A percentile compares a stretch with the other conserved stretches of the same genome.
Conservation (phyloP, 2,888 invertebrate genomes). For the Hoplodrina blanda region DNA sequence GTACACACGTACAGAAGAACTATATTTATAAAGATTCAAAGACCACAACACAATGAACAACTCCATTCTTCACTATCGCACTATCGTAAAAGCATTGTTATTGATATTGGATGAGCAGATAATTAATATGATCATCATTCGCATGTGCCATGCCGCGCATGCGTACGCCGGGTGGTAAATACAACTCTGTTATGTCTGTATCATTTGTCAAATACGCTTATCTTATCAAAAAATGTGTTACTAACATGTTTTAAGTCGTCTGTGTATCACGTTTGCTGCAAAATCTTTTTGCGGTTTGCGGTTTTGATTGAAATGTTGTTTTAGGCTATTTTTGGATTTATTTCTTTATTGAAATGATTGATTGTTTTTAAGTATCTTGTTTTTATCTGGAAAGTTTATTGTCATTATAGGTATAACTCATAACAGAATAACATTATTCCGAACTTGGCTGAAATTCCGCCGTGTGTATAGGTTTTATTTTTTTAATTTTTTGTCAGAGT, state of each 20-base stretch:
- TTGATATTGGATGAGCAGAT: slow-evolving; percentile 45
- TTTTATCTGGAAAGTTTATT: too few relatives aligned
- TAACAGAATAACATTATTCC: too few relatives aligned
- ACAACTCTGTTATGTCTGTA: slow-evolving; percentile 13
- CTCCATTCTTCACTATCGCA: slow-evolving; percentile 13
- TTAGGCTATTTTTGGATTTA: too few relatives aligned
- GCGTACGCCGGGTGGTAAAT: slow-evolving; percentile 29
- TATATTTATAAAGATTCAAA: not conserved
- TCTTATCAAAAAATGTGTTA: slow-evolving; percentile 46
- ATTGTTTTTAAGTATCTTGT: too few relatives aligned
- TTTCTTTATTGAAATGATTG: too few relatives aligned
- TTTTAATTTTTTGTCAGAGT: too few relatives aligned
- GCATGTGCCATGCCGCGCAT: slow-evolving; percentile 25
- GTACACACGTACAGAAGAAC: too few relatives aligned
- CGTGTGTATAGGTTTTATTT: too few relatives aligned
- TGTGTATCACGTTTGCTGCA: slow-evolving; percentile 10
- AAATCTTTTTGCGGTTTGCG: not conserved
- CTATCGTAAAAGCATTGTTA: slow-evolving; percentile 33
- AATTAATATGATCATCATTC: slow-evolving; percentile 41
- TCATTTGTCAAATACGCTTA: slow-evolving; percentile 23
- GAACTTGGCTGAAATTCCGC: too few relatives aligned
- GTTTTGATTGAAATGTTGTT: not conserved
- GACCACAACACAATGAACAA: slow-evolving; percentile 11
- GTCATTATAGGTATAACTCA: too few relatives aligned
- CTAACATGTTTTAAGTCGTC: slow-evolving; percentile 8